Evolutionary conservation across 2,888 invertebrate species (phyloP), one percentile per base, ranked within the genome.

Genomic region (Clepsis dumicolana): DNA sequence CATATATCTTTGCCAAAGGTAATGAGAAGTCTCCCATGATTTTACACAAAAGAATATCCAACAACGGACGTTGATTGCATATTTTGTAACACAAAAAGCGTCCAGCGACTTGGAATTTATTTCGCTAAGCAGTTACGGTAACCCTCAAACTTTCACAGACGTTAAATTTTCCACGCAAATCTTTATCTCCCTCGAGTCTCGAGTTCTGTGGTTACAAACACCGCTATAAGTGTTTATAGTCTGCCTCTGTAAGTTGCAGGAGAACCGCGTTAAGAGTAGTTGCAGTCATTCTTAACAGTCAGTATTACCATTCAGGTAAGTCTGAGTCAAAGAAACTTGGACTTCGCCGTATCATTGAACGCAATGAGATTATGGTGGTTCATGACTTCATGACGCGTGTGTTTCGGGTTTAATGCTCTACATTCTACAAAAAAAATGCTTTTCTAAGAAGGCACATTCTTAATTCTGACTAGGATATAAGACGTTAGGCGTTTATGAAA

Each of bases 91-190:
- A 60, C 27, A 44, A 44, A 44, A 44, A 44, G 59, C 25, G 59
- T 60, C 27, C 27, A 25, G 59, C 27, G 44, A 44, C 59, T 56
- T 18, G 16, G 59, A 27, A 60, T 44, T 41, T 60, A 18, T 60
- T 60, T 44, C 27, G 44, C 29, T 18, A 60, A 60, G 16, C 59
- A 25, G 59, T 12, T 44, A 60, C 32, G 24, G 21, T n/a, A 48
- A 61, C 48, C 44, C 48, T 29, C 60, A 44, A 48, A 61, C 60
- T 61, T 48, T 35, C 21, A 21, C 48, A 21, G 29, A 21, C 60
- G 27, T 27, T 60, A 41, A 59, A 59, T 25, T 44, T 60, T 60
- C 44, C 16, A 25, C 44, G 59, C 41, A 60, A 60, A 60, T 60
- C 44, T 59, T 59, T 41, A 60, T 44, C 18, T 29, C 44, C 29